These are phyloP conservation scores for Horisme vitalbata DNA, from an alignment of 2,888 invertebrate genomes.

Conservation along the genomic window DNA sequence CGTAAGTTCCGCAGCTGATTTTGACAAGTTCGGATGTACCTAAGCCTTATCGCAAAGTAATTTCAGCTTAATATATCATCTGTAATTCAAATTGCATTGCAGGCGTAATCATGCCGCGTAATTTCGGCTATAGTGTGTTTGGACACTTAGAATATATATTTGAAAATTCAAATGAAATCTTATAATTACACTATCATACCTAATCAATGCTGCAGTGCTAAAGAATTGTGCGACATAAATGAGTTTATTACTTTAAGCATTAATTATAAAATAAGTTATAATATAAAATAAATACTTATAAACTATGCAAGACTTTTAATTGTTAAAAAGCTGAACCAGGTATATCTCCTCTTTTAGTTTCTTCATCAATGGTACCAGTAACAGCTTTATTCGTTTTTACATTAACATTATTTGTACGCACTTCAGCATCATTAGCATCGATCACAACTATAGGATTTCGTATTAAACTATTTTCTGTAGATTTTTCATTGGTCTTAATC, in stretches of 20 bases:
- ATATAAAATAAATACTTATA: slow-evolving; percentile 25
- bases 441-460: slow-evolving; percentile 25
- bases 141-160: no score
- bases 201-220: slow-evolving; percentile 5
- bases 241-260: slow-evolving; percentile 14
- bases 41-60: no score
- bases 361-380: background rate
- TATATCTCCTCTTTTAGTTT: slow-evolving; percentile 16
- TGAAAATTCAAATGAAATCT: no score
- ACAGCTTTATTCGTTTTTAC: background rate
- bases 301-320: slow-evolving; percentile 29
- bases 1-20: no score
- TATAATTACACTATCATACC: no score
- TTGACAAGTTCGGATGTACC: no score
- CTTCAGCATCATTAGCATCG: slow-evolving; percentile 4
- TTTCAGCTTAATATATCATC: no score
- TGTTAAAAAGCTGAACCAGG: slow-evolving; percentile 9
- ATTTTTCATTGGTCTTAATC: background rate
- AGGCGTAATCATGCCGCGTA: no score
- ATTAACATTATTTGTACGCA: background rate
- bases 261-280: slow-evolving; percentile 21
- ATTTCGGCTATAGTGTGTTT: no score
- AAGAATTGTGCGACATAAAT: slow-evolving; percentile 2
- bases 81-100: no score
- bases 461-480: background rate